A percentile compares a stretch with the other conserved stretches of the same genome.
Evolutionary conservation across 2,888 invertebrate genomes (phyloP).

Genomic region (Pandemis cinnamomeana): DNA sequence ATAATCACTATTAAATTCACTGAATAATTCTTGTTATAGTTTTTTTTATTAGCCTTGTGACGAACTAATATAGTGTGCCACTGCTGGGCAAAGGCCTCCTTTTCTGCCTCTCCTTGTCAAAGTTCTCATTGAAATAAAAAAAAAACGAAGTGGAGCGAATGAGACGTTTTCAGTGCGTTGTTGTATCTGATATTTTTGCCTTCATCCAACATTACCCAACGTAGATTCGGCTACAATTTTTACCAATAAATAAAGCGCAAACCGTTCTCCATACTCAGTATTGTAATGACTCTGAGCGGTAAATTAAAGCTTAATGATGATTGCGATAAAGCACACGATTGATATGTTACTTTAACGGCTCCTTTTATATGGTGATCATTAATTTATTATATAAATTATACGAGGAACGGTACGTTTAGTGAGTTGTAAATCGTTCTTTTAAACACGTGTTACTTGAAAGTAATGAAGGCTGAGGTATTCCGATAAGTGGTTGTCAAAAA

Average conservation of each 20-base stretch:
- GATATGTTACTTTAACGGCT: conserved; percentile 36
- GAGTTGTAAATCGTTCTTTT: conserved; percentile 23
- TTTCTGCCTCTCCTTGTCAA: no score
- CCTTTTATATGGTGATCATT: conserved; percentile 41
- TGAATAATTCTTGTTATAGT: no score
- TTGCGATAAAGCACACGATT: conserved; percentile 42
- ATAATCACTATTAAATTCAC: no score
- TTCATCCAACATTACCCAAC: no score
- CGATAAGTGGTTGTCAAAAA: conserved; percentile 4
- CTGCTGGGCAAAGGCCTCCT: no score
- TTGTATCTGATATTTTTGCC: no score
- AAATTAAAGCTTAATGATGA: conserved; percentile 47
- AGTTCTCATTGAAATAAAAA: no score
- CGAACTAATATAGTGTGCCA: no score
- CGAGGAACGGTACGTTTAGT: conserved; percentile 8
- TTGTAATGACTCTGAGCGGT: conserved; percentile 46
- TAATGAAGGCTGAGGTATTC: conserved; percentile 9
- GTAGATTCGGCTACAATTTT: not conserved
- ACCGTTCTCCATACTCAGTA: conserved; percentile 10
- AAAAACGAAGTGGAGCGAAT: no score
- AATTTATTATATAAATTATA: conserved; percentile 47
- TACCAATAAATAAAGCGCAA: not conserved
- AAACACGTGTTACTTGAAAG: conserved; percentile 18
- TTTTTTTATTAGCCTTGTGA: no score
- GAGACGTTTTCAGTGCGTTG: no score